These are phyloP conservation scores for Takifugu bimaculatus DNA, from an alignment of 2,113 vertebrate genomes.

Conservation along the genomic window DNA sequence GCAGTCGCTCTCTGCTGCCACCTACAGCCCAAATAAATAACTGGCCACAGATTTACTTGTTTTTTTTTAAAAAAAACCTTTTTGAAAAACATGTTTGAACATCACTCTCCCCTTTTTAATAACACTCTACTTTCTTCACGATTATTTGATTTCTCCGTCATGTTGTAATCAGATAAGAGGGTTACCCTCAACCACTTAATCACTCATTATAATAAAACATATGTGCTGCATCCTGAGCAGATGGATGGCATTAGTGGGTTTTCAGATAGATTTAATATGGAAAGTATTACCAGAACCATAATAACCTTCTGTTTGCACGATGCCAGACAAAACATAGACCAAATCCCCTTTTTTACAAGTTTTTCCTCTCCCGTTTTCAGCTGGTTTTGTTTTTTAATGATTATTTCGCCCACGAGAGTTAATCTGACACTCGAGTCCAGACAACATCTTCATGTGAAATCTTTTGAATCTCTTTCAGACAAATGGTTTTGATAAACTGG, in stretches of 20 bases:
- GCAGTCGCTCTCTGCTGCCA: background rate
- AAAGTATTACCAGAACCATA: constrained; percentile 49
- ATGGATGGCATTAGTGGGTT: constrained; percentile 63
- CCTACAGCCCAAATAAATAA: constrained; percentile 6
- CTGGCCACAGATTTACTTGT: background rate
- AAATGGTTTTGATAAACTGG: too few species aligned
- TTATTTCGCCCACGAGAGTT: background rate
- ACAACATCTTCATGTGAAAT: background rate
- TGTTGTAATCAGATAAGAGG: constrained; percentile 64
- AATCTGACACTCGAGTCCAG: constrained; percentile 1
- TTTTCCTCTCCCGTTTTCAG: constrained; percentile 1
- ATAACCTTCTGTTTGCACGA: constrained; percentile 35
- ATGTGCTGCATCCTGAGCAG: constrained; percentile 58
- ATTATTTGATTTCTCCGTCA: constrained; percentile 1
- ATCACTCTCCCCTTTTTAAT: background rate
- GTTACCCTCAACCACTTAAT: constrained; percentile 59
- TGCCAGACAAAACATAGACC: constrained; percentile 32
- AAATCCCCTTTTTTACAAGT: constrained; percentile 57
- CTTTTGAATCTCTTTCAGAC: background rate
- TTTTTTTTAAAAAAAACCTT: background rate
- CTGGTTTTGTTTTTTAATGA: constrained; percentile 15
- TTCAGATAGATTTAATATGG: constrained; percentile 58
- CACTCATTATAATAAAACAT: constrained; percentile 64
- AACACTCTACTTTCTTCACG: background rate
- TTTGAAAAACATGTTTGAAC: background rate